Percentiles rank a stretch among this genome's conserved stretches.
Evolutionary conservation across 2,888 invertebrate genomes (phyloP).

Genomic region (Lucinisca nassula): DNA sequence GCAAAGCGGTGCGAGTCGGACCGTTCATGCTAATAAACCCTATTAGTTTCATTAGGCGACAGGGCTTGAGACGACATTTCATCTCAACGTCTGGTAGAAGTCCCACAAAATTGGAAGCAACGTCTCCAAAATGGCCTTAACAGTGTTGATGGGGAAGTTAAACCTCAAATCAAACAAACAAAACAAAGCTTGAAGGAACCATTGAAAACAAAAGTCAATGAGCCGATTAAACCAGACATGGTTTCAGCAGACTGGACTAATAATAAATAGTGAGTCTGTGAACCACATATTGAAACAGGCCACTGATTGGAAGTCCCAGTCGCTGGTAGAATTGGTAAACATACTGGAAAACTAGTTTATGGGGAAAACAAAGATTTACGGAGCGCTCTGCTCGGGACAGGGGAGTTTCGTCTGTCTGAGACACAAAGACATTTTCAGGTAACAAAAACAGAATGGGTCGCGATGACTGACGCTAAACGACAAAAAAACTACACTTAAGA

Average conservation of each 20-base stretch:
- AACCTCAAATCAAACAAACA: no score
- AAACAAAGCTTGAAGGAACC: no score
- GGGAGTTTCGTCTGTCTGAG: neutral
- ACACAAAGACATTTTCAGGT: neutral
- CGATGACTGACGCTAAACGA: constrained; percentile 24
- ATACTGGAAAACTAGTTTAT: neutral
- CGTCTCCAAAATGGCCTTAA: no score
- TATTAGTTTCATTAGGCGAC: no score
- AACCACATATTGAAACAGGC: no score
- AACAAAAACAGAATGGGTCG: constrained; percentile 24
- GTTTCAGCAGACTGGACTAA: neutral
- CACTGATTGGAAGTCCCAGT: neutral
- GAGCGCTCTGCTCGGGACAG: neutral
- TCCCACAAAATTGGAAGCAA: no score
- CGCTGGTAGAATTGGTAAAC: neutral
- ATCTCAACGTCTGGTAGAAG: no score
- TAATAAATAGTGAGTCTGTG: neutral
- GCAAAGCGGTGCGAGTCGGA: no score
- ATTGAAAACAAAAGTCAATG: neutral
- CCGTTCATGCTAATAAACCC: no score
- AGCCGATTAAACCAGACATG: neutral
- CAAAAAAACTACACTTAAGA: neutral
- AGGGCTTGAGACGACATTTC: no score
- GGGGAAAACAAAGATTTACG: constrained; percentile 24
- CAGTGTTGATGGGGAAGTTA: no score